Conservation (phyloP, 2,888 invertebrate species). For the Nomada fucata region DNA sequence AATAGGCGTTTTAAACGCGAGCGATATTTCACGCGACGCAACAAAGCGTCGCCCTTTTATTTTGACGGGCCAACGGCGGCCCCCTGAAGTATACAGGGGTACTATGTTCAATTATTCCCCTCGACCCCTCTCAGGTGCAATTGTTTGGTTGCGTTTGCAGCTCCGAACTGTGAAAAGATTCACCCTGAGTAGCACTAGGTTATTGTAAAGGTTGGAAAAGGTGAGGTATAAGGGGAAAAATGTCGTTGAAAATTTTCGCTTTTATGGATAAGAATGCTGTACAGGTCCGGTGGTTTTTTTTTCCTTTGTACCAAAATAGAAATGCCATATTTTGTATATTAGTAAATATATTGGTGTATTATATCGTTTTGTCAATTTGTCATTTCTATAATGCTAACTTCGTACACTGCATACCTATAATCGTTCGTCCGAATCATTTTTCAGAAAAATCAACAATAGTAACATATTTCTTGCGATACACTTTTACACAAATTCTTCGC, state of each 20-base stretch:
- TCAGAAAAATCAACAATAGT: too few relatives aligned
- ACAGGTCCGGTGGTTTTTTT: too few relatives aligned
- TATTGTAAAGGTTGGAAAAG: neutral
- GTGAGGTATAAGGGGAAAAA: neutral
- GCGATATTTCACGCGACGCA: constrained; percentile 67
- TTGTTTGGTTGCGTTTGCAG: constrained; percentile 6
- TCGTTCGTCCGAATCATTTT: too few relatives aligned
- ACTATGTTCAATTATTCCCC: constrained; percentile 54
- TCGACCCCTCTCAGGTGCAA: neutral
- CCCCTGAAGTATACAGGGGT: constrained; percentile 47
- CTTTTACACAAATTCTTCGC: too few relatives aligned
- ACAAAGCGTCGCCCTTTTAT: constrained; percentile 63
- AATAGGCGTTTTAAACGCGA: constrained; percentile 59
- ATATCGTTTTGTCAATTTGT: too few relatives aligned
- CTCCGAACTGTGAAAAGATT: neutral
- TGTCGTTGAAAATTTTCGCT: neutral
- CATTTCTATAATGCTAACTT: too few relatives aligned
- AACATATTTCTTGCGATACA: too few relatives aligned
- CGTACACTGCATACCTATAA: too few relatives aligned
- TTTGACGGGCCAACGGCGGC: constrained; percentile 49
- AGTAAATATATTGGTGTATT: too few relatives aligned
- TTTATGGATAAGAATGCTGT: neutral
- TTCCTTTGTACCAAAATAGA: too few relatives aligned
- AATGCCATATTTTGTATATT: too few relatives aligned
- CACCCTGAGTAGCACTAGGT: neutral